A percentile compares a stretch with the other conserved stretches of the same genome.
Evolutionary conservation across 2,797 vertebrate genomes (phyloP).

Genomic region (Galagoides demidoff): DNA sequence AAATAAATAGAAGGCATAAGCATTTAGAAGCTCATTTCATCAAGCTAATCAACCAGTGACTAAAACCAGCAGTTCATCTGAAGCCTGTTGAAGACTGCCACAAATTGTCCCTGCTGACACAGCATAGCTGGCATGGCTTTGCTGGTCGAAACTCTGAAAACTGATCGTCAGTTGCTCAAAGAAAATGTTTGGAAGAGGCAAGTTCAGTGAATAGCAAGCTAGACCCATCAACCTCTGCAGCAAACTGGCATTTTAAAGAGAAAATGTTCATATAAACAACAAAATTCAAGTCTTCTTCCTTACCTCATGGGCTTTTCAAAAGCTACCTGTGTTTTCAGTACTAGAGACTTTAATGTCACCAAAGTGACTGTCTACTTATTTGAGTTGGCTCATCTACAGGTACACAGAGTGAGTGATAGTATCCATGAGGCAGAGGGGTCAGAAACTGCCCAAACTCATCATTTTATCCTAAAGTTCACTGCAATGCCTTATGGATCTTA

Average conservation of each 20-base stretch:
- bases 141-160: not conserved
- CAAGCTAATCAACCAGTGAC: conserved; percentile 63
- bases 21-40: conserved; percentile 72
- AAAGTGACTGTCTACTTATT: not conserved
- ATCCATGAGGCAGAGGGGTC: not conserved
- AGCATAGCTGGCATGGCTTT: not conserved
- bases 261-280: not conserved
- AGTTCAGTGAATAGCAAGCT: not conserved
- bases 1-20: conserved; percentile 70
- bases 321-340: not conserved
- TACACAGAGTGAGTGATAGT: not conserved
- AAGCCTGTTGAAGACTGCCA: conserved; percentile 29
- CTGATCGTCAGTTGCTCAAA: not conserved
- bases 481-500: not conserved
- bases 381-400: not conserved
- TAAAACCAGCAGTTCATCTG: conserved; percentile 64
- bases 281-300: not conserved
- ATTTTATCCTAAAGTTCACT: conserved; percentile 4
- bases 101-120: not conserved
- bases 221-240: not conserved
- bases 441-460: not conserved
- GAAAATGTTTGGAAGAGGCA: not conserved
- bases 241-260: not conserved
- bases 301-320: not conserved
- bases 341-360: not conserved